Evolutionary conservation across 2,888 invertebrate species (phyloP), one percentile per base, ranked within the genome.

Genomic region (Fragum sueziense): DNA sequence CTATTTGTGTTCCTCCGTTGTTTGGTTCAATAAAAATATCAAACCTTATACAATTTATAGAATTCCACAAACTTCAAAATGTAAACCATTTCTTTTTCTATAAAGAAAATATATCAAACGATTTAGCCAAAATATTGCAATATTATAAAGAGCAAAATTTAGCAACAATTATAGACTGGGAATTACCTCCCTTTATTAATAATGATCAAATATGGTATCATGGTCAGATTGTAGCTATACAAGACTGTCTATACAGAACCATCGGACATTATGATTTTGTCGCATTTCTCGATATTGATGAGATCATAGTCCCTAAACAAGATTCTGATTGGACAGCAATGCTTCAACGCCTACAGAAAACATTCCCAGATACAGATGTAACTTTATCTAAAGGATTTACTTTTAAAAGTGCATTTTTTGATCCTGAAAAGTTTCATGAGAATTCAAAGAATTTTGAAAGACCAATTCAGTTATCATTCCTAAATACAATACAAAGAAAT

Each of bases 231-330:
- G 51, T 92, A 25, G 89, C 92, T n/a, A 88, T 91, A 73, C 92
- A 92, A 73, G 92, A 93, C 84, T 93, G 93, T 74, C 87, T 92
- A 2, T 91, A 92, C 82, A 84, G 90, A 47, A 87, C 87, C 67
- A 92, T 92, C 90, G 85, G 87, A 11, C 71, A 76, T 6, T 90
- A 86, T 79, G 82, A 89, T 54, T 91, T 88, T 82, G 76, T 91
- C 17, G 87, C 90, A 33, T 92, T 92, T 77, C 81, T 91, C 57
- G 93, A 93, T 76, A 79, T 92, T 22, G 93, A 93, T 82, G 93
- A 93, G 85, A 88, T 92, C 61, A 87, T 93, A 47, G 86, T 93
- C 47, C 93, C 93, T n/a, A 72, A 74, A 37, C 67, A 68, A 17
- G 54, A 85, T 20, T 57, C 59, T 9, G 82, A 74, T 29, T 89